Base-by-base conservation (phyloP, 2,888 invertebrate species). In the Biston betularia region DNA sequence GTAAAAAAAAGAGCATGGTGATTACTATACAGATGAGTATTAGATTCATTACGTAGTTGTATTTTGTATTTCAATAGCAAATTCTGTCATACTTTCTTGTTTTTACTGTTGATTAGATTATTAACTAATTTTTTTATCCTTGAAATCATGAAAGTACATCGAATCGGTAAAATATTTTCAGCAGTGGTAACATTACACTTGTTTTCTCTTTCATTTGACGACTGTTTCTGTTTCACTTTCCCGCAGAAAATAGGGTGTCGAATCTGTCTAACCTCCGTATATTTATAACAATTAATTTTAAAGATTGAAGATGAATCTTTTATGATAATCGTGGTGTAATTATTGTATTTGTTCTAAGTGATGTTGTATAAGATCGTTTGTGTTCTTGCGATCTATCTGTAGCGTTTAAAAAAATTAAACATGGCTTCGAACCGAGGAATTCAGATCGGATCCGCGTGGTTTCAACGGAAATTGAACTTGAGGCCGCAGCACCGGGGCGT, bases 401-500 rank as follows among this genome's bases (percentile, higher is more conserved):
- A 93, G 92, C 90, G 87, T 90, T 92, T 91, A 89, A 85, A 91
- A 90, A 93, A 92, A 92, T 93, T 93, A 93, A 96, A 95, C 95
- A 97, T 97, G 97, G 97, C 97, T 95, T 97, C 97, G 94, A 97
- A 97, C 94, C 95, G 97, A 95, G 98, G 97, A 93, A 97, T 98
- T 94, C 98, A 98, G 95, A 97, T 97, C 90, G 98, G 98, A 94
- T 97, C 98, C 92, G 98, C 98, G 94, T 99, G 99, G 99, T 98
- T 98, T 95, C 99, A 99, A 95, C 97, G 97, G 94, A 98, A 98
- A 95, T 97, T 99, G 91, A 98, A 98, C 94, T 96, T 99, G 92
- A 96, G 98, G 92, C 98, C 98, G 85, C 98, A 98, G 94, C 98
- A 98, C 94, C 96, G 99, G 89, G 99, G 99, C 86, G 98, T 99